Conservation (phyloP, 35 echinoderm and acorn worm species). For the Stichopus chloronotus region DNA sequence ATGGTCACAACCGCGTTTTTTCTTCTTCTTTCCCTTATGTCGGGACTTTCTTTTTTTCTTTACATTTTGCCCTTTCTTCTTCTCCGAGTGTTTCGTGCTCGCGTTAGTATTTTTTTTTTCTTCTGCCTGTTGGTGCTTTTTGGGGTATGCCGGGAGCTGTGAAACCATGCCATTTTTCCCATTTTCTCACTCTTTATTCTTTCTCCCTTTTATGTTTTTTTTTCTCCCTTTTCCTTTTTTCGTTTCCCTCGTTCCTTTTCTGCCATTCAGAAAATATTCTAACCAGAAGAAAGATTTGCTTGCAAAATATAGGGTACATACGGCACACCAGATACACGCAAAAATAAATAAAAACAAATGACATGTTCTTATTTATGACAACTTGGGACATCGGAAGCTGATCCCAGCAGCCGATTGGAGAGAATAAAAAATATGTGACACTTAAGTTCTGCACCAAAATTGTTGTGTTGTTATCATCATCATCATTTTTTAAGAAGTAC, state of each 20-base stretch:
- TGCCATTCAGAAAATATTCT: background rate
- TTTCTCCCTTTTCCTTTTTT: too few relatives aligned
- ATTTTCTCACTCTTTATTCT: background rate
- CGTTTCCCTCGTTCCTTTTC: too few relatives aligned
- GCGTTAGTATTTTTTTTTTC: background rate
- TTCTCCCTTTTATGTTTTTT: too few relatives aligned
- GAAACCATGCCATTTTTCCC: background rate
- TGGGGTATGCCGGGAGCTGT: background rate
- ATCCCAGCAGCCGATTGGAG: background rate
- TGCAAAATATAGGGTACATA: background rate
- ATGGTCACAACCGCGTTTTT: constrained; percentile 33
- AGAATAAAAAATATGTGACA: background rate
- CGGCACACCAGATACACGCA: too few relatives aligned
- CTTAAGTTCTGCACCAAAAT: background rate
- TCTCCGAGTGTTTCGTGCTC: background rate
- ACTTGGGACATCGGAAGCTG: background rate
- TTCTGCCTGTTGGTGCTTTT: background rate
- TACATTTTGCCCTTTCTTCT: background rate
- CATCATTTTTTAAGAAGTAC: background rate
- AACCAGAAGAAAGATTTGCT: background rate
- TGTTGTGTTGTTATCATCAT: background rate
- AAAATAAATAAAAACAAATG: background rate
- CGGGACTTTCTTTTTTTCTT: background rate
- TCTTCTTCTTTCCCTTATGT: background rate
- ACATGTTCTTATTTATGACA: background rate